These are phyloP conservation scores for Ceratina calcarata DNA, from an alignment of 1,140 invertebrate species.

Conservation along the genomic window DNA sequence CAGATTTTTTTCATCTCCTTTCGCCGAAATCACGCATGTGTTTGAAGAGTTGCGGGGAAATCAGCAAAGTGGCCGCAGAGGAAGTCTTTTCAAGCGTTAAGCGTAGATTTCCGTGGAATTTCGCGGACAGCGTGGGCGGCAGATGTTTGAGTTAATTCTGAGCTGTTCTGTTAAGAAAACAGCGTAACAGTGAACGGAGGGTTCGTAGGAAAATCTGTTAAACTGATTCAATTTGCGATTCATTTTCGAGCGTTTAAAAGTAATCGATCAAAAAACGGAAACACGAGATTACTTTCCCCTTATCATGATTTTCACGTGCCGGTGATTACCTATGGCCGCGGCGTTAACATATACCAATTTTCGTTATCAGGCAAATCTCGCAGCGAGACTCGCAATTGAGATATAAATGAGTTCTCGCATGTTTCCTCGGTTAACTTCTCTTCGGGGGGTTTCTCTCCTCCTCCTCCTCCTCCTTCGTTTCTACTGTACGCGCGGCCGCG, in stretches of 20 bases:
- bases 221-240: not conserved
- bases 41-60: not conserved
- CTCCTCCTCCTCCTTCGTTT: slow-evolving; percentile 36
- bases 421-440: slow-evolving; percentile 4
- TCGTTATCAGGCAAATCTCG: slow-evolving; percentile 1
- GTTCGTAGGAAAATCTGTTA: not conserved
- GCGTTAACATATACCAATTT: not conserved
- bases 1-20: not conserved
- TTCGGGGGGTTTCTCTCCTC: slow-evolving; percentile 33
- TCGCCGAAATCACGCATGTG: no score
- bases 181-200: not conserved
- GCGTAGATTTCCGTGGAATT: slow-evolving; percentile 2
- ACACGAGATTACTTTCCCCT: no score
- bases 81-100: no score
- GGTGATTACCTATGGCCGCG: not conserved
- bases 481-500: no score
- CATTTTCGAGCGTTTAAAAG: not conserved
- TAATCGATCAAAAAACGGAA: not conserved
- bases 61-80: not conserved
- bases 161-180: not conserved
- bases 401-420: slow-evolving; percentile 7
- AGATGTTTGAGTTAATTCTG: not conserved
- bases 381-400: slow-evolving; percentile 15
- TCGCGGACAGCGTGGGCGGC: not conserved
- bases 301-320: slow-evolving; percentile 5